These are phyloP conservation scores for zebrafish (Danio rerio) DNA, from an alignment of 2,113 vertebrate genomes.

Conservation along the genomic window GRCz12tu NC_133193.1:7422001-7422500, in stretches of 20 bases:
- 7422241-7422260: conserved; percentile 19
- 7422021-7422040: neutral
- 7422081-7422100: neutral
- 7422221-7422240: conserved; percentile 33
- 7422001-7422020: conserved; percentile 30
- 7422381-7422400: too few relatives aligned
- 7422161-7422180: conserved; percentile 20
- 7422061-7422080: neutral
- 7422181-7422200: neutral
- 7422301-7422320: too few relatives aligned
- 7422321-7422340: too few relatives aligned
- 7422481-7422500: too few relatives aligned
- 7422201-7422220: conserved; percentile 27
- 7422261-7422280: conserved; percentile 15
- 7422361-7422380: too few relatives aligned
- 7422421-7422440: too few relatives aligned
- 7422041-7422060: conserved; percentile 24
- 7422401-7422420: too few relatives aligned
- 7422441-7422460: too few relatives aligned
- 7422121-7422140: neutral
- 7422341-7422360: too few relatives aligned
- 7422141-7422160: conserved; percentile 3
- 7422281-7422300: neutral
- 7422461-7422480: conserved; percentile 1
- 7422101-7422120: conserved; percentile 26